These are phyloP conservation scores for Hypotaenidia okinawae DNA, from an alignment of 2,797 vertebrate species.

Conservation along the genomic window DNA sequence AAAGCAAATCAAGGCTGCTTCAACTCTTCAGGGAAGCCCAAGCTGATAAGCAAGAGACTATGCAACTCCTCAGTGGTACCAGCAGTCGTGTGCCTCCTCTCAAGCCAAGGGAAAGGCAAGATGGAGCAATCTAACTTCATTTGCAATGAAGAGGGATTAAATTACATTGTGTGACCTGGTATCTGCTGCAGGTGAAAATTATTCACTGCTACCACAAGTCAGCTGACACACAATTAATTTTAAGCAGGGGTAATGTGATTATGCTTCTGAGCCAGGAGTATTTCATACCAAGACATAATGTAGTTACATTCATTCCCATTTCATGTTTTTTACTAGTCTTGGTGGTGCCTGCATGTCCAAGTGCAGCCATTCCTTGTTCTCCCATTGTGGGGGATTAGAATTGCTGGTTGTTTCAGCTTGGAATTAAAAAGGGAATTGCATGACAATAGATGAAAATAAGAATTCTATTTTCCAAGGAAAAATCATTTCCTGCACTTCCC, in stretches of 20 bases:
- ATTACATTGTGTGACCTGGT: not conserved
- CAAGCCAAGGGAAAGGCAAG: not conserved
- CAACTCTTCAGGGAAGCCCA: not conserved
- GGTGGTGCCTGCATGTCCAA: not conserved
- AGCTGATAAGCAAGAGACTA: not conserved
- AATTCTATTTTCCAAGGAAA: not conserved
- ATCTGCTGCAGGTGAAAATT: not conserved
- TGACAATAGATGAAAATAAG: not conserved
- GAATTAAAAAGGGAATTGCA: not conserved
- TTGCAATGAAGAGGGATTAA: not conserved
- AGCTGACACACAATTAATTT: not conserved
- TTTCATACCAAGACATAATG: not conserved
- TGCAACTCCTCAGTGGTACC: not conserved
- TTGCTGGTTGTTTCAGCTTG: not conserved
- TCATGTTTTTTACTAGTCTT: not conserved
- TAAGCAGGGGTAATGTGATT: not conserved
- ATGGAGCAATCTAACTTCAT: not conserved
- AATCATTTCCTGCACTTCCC: not conserved
- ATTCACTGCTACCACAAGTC: not conserved
- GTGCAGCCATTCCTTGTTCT: not conserved
- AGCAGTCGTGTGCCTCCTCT: not conserved
- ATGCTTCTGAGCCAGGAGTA: not conserved
- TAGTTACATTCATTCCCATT: not conserved
- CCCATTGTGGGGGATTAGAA: not conserved
- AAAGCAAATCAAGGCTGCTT: slow-evolving; percentile 11